phyloP scores from a whole-genome alignment of 2,888 invertebrate species.

The Epirrita christyi region DNA sequence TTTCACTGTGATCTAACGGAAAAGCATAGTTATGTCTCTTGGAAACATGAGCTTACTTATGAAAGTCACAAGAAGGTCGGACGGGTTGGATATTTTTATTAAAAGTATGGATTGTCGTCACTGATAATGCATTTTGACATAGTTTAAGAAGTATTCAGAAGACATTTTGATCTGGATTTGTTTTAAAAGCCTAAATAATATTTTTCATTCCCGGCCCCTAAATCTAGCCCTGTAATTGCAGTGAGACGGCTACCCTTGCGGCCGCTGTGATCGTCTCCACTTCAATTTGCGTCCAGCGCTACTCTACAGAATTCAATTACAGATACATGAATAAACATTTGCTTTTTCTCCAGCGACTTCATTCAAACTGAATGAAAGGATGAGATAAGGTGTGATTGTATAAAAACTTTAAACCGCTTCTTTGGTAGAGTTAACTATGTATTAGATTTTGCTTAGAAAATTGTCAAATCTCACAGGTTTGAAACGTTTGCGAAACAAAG shows the following conservation, averaged over 20 bases:
- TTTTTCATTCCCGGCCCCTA: neutral
- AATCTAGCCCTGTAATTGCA: constrained; percentile 25
- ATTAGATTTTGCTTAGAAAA: constrained; percentile 13
- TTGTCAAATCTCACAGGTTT: constrained; percentile 6
- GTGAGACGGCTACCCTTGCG: constrained; percentile 30
- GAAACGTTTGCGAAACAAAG: constrained; percentile 18
- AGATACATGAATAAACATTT: constrained; percentile 59
- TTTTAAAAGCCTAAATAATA: neutral
- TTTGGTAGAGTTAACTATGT: constrained; percentile 3
- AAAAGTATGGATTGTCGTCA: no score
- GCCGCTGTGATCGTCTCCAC: constrained; percentile 45
- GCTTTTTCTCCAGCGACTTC: constrained; percentile 24
- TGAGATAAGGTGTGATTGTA: constrained; percentile 16
- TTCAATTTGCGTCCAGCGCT: constrained; percentile 54
- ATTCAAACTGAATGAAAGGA: constrained; percentile 19
- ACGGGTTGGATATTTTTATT: no score
- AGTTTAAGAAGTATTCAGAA: no score
- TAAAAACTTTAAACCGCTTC: constrained; percentile 18
- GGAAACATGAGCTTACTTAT: no score
- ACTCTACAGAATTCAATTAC: constrained; percentile 58
- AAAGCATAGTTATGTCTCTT: no score
- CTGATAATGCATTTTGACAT: no score
- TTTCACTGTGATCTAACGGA: no score
- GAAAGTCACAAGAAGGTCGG: no score
- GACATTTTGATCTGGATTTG: neutral